Evolutionary conservation across 2,113 vertebrate species (phyloP).

Genomic region (Chiloscyllium plagiosum): DNA sequence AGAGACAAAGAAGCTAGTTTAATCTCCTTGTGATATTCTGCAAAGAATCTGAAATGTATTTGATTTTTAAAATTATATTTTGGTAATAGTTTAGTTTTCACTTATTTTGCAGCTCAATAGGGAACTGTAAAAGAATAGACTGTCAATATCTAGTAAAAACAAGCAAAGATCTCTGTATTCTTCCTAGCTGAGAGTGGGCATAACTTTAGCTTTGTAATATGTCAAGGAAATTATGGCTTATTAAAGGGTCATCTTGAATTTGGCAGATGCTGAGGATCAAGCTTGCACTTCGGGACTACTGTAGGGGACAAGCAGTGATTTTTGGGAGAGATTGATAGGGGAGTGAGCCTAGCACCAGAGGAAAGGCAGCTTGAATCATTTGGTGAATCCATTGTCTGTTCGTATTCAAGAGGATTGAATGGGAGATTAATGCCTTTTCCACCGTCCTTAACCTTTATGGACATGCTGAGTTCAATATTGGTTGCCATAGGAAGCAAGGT

Average conservation of each 20-base stretch:
- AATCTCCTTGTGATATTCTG: background rate
- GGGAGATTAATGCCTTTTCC: slow-evolving; percentile 30
- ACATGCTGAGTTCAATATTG: slow-evolving; percentile 30
- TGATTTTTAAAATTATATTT: slow-evolving; percentile 7
- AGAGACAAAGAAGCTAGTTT: background rate
- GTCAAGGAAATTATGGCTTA: background rate
- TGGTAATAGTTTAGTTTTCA: background rate
- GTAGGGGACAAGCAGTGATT: no score
- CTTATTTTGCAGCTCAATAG: background rate
- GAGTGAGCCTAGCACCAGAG: no score
- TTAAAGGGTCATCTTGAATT: background rate
- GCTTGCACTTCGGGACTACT: background rate
- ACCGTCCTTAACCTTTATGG: slow-evolving; percentile 33
- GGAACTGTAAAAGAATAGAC: background rate
- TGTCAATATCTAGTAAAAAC: background rate
- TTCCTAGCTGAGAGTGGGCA: background rate
- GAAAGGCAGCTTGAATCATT: slow-evolving; percentile 17
- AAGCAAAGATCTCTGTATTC: background rate
- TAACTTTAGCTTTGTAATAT: background rate
- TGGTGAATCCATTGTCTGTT: slow-evolving; percentile 20
- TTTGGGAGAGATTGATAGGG: background rate
- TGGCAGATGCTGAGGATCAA: background rate
- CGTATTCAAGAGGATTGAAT: slow-evolving; percentile 24
- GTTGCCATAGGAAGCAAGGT: slow-evolving; percentile 33
- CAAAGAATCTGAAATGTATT: background rate